Evolutionary conservation across 2,888 invertebrate genomes (phyloP), one percentile per base, ranked within the genome.

Genomic region (Drosophila peninsularis): DNA sequence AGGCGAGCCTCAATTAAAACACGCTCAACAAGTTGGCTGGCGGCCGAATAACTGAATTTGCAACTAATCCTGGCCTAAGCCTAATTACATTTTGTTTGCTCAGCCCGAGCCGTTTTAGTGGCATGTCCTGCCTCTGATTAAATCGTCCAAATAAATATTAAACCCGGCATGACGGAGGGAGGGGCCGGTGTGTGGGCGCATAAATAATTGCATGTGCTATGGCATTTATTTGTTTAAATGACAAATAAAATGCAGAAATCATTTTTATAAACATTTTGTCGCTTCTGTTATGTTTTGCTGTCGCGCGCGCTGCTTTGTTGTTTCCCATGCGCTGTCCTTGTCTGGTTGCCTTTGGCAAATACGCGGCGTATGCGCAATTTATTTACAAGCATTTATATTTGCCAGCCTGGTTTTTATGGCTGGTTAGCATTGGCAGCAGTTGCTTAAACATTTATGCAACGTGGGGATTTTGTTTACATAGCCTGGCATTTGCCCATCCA

Each of bases 311-410:
- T 27, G 45, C 27, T 45, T 42, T 42, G 41, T 42, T 58, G 47
- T 58, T 42, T 39, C 55, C 39, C 45, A 62, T 36, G 62, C 72
- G 77, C 62, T 62, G 39, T 50, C 27, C 61, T 58, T 63, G 60
- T 56, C 58, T 37, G 69, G 49, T 45, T 69, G 77, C 70, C 77
- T 52, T 63, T 42, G 73, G 80, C 71, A 77, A 76, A 76, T 63
- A 82, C 70, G 71, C 55, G 74, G 73, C 86, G 77, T 82, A 76
- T 82, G 80, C 76, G 86, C 85, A 79, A 85, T 82, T 79, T 81
- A 79, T 85, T 78, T 79, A 82, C 75, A 67, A 65, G 49, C 45
- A 47, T 61, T 68, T 54, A 47, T 72, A 61, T 75, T 79, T 69
- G 71, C 49, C 57, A 14, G 60, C 41, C 71, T 68, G 70, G 72